phyloP scores from a whole-genome alignment of 2,113 vertebrate genomes.

The Herpailurus yagouaroundi region DNA sequence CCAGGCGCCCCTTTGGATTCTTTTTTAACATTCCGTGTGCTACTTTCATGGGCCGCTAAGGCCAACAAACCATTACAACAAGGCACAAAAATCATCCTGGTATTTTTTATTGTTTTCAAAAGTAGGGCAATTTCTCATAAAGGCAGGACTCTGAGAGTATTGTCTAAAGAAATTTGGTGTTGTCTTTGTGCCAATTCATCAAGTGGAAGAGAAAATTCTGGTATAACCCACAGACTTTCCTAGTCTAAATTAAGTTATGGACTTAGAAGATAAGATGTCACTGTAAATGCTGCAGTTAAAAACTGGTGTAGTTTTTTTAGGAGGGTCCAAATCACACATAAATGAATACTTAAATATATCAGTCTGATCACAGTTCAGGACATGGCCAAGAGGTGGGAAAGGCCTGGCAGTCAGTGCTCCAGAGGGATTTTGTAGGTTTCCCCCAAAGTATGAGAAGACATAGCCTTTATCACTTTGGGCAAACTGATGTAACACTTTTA shows the following conservation, averaged over 20 bases:
- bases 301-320: neutral
- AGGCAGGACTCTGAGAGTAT: neutral
- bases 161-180: neutral
- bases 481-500: conserved; percentile 27
- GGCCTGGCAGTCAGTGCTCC: neutral
- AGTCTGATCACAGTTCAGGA: neutral
- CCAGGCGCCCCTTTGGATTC: neutral
- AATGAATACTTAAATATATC: neutral
- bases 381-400: neutral
- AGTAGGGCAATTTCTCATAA: neutral
- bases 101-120: neutral
- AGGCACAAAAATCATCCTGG: neutral
- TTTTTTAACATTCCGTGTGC: neutral
- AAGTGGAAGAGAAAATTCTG: neutral
- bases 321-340: neutral
- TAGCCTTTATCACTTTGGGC: neutral
- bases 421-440: neutral
- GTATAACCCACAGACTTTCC: neutral
- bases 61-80: neutral
- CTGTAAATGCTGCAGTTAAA: neutral
- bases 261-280: conserved; percentile 9
- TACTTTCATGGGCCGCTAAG: neutral
- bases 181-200: neutral
- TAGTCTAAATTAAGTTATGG: neutral
- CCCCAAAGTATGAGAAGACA: neutral